Percentiles rank a stretch among this genome's conserved stretches.
Conservation (phyloP, 2,888 invertebrate genomes). For the Spialia ferax region DNA sequence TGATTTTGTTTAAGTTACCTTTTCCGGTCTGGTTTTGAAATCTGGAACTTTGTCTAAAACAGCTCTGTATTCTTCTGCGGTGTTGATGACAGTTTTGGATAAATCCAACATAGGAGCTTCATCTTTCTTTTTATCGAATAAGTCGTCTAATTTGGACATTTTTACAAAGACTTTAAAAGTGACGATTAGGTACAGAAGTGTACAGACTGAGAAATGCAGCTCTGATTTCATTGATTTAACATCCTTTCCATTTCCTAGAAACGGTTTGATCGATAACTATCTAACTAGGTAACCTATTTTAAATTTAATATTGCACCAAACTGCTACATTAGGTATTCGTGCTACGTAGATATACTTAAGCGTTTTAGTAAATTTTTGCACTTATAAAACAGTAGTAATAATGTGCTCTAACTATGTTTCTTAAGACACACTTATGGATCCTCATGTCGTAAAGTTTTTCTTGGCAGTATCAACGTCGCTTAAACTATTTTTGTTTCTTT, state of each 20-base stretch:
- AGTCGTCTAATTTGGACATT: constrained; percentile 93
- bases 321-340: constrained; percentile 61
- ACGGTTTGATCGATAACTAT: constrained; percentile 70
- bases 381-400: constrained; percentile 55
- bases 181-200: not conserved
- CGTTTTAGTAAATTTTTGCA: constrained; percentile 41
- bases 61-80: constrained; percentile 93
- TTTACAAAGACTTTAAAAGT: constrained; percentile 54
- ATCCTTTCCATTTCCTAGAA: constrained; percentile 54
- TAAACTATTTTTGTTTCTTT: constrained; percentile 66
- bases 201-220: constrained; percentile 6
- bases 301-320: constrained; percentile 39
- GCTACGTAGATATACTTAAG: constrained; percentile 46
- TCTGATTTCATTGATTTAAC: constrained; percentile 68
- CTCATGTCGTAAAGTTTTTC: constrained; percentile 53
- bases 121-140: constrained; percentile 94
- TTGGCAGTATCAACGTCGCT: constrained; percentile 73
- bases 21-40: constrained; percentile 95
- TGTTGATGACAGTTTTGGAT: constrained; percentile 91
- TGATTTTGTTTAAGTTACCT: constrained; percentile 77
- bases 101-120: constrained; percentile 94
- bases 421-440: not conserved
- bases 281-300: constrained; percentile 42
- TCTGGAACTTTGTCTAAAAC: constrained; percentile 96
- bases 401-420: not conserved